Evolutionary conservation across 1,140 invertebrate species (phyloP).

Genomic region (Varroa destructor): DNA sequence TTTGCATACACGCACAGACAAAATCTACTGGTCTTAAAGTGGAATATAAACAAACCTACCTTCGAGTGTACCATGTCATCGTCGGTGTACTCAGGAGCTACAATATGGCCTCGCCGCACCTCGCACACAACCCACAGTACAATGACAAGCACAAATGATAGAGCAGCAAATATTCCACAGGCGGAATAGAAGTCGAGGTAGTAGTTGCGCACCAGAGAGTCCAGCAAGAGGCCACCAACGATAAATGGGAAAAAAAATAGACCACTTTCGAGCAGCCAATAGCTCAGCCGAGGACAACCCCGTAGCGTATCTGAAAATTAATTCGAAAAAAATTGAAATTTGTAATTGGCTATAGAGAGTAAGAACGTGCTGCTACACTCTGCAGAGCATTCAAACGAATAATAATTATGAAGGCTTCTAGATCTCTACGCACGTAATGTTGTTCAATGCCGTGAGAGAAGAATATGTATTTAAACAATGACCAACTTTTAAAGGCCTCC

Average conservation of each 20-base stretch:
- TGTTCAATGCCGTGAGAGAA: too few species aligned
- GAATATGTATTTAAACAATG: too few species aligned
- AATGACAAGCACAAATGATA: conserved; percentile 13
- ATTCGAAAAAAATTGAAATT: too few species aligned
- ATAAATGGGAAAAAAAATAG: not conserved
- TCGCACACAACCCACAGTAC: not conserved
- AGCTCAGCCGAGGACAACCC: conserved; percentile 4
- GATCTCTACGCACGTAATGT: too few species aligned
- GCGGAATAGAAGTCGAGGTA: conserved; percentile 2
- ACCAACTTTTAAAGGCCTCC: too few species aligned
- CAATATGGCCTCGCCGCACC: not conserved
- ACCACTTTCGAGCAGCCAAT: not conserved
- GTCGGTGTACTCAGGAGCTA: not conserved
- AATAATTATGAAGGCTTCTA: too few species aligned
- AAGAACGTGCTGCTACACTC: too few species aligned
- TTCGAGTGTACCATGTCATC: not conserved
- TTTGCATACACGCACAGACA: not conserved
- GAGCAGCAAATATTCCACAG: not conserved
- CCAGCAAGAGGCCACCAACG: not conserved
- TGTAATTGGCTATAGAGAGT: too few species aligned
- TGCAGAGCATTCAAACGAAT: too few species aligned
- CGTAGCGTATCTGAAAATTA: conserved; percentile 1
- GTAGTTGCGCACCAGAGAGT: conserved; percentile 3
- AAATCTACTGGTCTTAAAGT: too few species aligned
- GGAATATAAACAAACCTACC: not conserved